Base-by-base conservation (phyloP, 2,113 vertebrate genomes). In the Carettochelys insculpta region DNA sequence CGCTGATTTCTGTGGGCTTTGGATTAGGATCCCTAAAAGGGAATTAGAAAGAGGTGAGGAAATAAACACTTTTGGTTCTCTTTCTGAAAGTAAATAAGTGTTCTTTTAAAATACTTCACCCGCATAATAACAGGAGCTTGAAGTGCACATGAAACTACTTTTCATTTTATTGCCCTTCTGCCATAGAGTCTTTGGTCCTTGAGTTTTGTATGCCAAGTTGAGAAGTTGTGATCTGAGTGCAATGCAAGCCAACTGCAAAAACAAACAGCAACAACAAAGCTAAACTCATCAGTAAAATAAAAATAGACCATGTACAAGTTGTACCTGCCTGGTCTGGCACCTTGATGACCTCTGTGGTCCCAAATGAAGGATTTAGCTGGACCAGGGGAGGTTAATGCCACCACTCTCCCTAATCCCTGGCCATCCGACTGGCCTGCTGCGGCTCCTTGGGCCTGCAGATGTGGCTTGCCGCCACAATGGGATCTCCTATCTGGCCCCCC, bases 231-330 rank as follows among this genome's bases (percentile, higher is more conserved):
- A 86, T 45, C 12, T 2, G 51, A 88, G 22, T 12, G 41, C 0
- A 0, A 16, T 0, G 1, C 1, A 1, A 78, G 71, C 53, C 86
- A 89, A 88, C 54, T 48, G 47, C 29, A 24, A 89, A 94, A 90
- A 90, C 47, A 81, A n/a, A n/a, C n/a, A n/a, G n/a, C n/a, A n/a
- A n/a, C n/a, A n/a, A n/a, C n/a, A 58, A 78, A 94, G 81, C 83
- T 93, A 89, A 92, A 54, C 7, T 6, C 54, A 94, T 34, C 34
- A 89, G 22, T 86, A 88, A 93, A 89, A 41, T 75, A 94, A 84
- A 92, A 94, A 90, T 61, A 92, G 89, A 88, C 41, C 48, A 19
- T n/a, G n/a, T n/a, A n/a, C n/a, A n/a, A n/a, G n/a, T n/a, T n/a
- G n/a, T n/a, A n/a, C n/a, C n/a, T n/a, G n/a, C n/a, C n/a, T n/a